These are phyloP conservation scores for Ceratosolen solmsi DNA, from an alignment of 1,140 invertebrate species.

Conservation along the genomic window DNA sequence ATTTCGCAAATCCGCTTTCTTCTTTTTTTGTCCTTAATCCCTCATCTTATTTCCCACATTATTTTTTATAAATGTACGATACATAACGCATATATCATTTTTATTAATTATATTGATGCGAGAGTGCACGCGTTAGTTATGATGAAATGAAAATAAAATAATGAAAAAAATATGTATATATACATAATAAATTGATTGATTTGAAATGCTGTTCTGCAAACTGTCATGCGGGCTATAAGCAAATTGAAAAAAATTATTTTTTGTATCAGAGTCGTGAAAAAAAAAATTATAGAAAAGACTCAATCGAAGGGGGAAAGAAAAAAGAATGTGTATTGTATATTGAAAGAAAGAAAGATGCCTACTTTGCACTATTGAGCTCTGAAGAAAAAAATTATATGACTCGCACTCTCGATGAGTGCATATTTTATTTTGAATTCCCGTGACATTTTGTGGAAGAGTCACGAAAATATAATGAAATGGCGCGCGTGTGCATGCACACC, in stretches of 20 bases:
- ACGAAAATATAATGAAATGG: constrained; percentile 58
- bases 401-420: constrained; percentile 26
- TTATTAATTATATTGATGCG: constrained; percentile 54
- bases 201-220: constrained; percentile 56
- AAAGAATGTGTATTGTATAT: constrained; percentile 41
- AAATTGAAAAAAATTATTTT: constrained; percentile 65
- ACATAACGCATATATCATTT: constrained; percentile 51
- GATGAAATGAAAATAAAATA: constrained; percentile 43
- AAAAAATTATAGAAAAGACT: constrained; percentile 13
- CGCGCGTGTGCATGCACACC: constrained; percentile 55
- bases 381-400: constrained; percentile 37
- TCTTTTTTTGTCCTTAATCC: constrained; percentile 5
- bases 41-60: not conserved
- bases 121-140: constrained; percentile 57
- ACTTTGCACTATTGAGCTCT: constrained; percentile 51
- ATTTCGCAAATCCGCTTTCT: not conserved
- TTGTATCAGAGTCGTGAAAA: constrained; percentile 60
- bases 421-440: constrained; percentile 41
- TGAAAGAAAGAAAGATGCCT: constrained; percentile 37
- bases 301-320: constrained; percentile 30
- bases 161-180: constrained; percentile 46
- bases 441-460: constrained; percentile 64
- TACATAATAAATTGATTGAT: constrained; percentile 46
- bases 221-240: constrained; percentile 52
- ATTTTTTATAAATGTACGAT: constrained; percentile 47